phyloP scores from a whole-genome alignment of 2,113 vertebrate genomes.

The mouse (Mus musculus) region GRCm39 chr7:78765001-78765500 shows the following conservation, averaged over 20 bases:
- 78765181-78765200: background rate
- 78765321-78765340: background rate
- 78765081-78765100: background rate
- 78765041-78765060: background rate
- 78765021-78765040: background rate
- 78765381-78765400: background rate
- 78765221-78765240: background rate
- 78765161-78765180: background rate
- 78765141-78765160: background rate
- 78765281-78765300: background rate
- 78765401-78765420: background rate
- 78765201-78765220: background rate
- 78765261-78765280: background rate
- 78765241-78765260: background rate
- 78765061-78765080: background rate
- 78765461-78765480: background rate
- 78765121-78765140: background rate
- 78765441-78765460: background rate
- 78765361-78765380: background rate
- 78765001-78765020: conserved; percentile 78
- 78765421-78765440: background rate
- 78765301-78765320: too few species aligned
- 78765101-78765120: background rate
- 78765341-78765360: background rate
- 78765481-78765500: background rate